phyloP scores from a whole-genome alignment of 2,888 invertebrate genomes.

The Liposcelis brunnea region DNA sequence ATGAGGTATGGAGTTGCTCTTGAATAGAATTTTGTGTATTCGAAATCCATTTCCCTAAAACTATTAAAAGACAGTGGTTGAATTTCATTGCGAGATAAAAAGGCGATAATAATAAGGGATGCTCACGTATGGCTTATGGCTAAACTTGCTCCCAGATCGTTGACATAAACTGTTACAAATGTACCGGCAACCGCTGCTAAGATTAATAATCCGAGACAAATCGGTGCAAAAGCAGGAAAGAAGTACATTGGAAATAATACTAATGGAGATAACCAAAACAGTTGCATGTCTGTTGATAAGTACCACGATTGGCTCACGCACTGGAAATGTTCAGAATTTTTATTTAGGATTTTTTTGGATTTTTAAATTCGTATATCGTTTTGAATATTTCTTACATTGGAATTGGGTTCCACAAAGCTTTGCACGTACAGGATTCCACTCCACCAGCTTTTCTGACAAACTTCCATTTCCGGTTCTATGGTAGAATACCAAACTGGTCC shows the following conservation, averaged over 20 bases:
- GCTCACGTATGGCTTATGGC: slow-evolving; percentile 12
- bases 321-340: slow-evolving; percentile 15
- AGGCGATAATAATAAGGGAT: too few species aligned
- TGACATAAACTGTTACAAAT: slow-evolving; percentile 23
- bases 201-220: slow-evolving; percentile 20
- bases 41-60: slow-evolving; percentile 17
- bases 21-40: slow-evolving; percentile 13
- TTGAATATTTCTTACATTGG: background rate
- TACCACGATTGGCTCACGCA: slow-evolving; percentile 41
- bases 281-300: slow-evolving; percentile 37
- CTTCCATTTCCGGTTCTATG: too few species aligned
- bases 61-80: background rate
- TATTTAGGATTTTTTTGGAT: background rate
- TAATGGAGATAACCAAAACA: slow-evolving; percentile 36
- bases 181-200: slow-evolving; percentile 22
- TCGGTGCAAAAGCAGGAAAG: slow-evolving; percentile 24
- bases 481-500: too few species aligned
- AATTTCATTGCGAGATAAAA: too few species aligned
- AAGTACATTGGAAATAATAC: slow-evolving; percentile 32
- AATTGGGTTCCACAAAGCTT: too few species aligned
- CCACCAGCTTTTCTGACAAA: too few species aligned
- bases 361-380: background rate
- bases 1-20: background rate
- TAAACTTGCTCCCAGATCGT: slow-evolving; percentile 25
- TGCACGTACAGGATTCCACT: too few species aligned